These are phyloP conservation scores for Sinocyclocheilus maitianheensis DNA, from an alignment of 2,113 vertebrate genomes.

Conservation along the genomic window DNA sequence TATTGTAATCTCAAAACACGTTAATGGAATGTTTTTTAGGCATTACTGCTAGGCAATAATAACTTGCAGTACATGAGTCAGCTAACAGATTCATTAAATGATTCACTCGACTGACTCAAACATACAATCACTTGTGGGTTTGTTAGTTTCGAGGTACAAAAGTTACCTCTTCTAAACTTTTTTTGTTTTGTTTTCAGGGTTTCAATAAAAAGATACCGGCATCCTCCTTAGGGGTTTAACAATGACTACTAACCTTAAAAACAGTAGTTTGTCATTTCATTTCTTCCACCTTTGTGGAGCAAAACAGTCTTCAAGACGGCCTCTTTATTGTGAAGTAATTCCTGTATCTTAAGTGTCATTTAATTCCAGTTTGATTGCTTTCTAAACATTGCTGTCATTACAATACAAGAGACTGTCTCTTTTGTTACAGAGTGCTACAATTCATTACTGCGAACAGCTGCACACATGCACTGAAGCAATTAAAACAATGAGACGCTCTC, in stretches of 20 bases:
- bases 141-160: no score
- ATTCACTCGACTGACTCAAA: no score
- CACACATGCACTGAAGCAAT: constrained; percentile 47
- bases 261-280: background rate
- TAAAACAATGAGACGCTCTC: constrained; percentile 56
- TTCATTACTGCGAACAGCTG: constrained; percentile 58
- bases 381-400: constrained; percentile 31
- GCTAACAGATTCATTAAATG: no score
- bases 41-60: no score
- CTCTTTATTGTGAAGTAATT: background rate
- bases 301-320: background rate
- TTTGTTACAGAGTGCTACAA: constrained; percentile 52
- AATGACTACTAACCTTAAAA: background rate
- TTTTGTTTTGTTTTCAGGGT: no score
- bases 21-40: no score
- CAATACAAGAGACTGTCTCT: constrained; percentile 38
- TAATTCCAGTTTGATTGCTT: constrained; percentile 30
- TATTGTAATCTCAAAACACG: no score
- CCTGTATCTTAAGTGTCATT: background rate
- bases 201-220: no score
- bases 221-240: no score
- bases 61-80: no score
- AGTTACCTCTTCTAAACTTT: no score
- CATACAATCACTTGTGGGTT: no score
- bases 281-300: background rate